Percentiles rank a stretch among this genome's conserved stretches.
These are phyloP conservation scores for Hemiprocne comata DNA, from an alignment of 2,113 vertebrate genomes.

Conservation along the genomic window DNA sequence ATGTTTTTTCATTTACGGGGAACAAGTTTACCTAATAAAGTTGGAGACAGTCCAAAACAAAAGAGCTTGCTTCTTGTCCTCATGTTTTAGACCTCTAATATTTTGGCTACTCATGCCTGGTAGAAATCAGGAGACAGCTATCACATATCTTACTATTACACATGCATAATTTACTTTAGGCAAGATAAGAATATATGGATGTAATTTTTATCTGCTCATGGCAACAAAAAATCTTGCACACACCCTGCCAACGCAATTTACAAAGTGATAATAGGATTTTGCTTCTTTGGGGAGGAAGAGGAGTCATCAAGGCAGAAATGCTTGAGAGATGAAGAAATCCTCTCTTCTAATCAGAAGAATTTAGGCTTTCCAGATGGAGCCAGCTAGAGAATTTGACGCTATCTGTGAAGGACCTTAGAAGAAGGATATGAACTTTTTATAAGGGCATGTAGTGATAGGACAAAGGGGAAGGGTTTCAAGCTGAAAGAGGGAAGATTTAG, in stretches of 20 bases:
- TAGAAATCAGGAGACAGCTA: background rate
- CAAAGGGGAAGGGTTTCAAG: too few relatives aligned
- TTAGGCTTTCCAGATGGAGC: background rate
- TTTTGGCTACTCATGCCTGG: background rate
- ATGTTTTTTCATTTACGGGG: background rate
- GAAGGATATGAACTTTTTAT: background rate
- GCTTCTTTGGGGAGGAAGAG: background rate
- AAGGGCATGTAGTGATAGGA: too few relatives aligned
- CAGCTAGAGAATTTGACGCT: background rate
- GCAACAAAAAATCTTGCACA: background rate
- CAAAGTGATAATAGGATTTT: background rate
- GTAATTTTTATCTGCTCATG: constrained; percentile 21
- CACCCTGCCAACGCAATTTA: background rate
- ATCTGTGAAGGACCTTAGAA: background rate
- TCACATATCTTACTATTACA: constrained; percentile 3
- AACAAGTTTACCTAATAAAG: background rate
- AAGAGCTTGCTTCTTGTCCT: background rate
- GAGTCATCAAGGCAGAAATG: background rate
- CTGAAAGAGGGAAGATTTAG: too few relatives aligned
- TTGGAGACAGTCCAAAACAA: background rate
- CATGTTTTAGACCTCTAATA: background rate
- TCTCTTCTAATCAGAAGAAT: constrained; percentile 2
- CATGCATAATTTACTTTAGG: constrained; percentile 1
- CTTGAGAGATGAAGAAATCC: background rate
- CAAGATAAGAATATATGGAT: constrained; percentile 9